Base-by-base conservation (phyloP, 2,113 vertebrate genomes). In the Capra hircus region DNA sequence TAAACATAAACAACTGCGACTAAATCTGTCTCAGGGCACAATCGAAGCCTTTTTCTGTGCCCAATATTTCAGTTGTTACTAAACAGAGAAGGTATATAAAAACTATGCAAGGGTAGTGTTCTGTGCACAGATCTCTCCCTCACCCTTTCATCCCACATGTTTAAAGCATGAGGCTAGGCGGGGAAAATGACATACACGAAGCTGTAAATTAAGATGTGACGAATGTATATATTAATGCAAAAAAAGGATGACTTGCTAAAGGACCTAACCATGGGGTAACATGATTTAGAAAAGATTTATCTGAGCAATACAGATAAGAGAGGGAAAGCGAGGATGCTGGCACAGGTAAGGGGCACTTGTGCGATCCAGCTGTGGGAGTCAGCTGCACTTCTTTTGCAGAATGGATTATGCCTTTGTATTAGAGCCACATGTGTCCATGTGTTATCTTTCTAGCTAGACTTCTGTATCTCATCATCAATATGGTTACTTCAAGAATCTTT, bases 101-200 rank as follows among this genome's bases (percentile, higher is more conserved):
- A 62, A 59, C 0, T 36, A 60, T 5, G 60, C 27, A 48, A 43
- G 23, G 17, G 14, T 5, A 48, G 2, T 40, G 3, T 50, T 36
- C 14, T 57, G 48, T 53, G 27, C 13, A 84, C 12, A 83, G 4
- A 3, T 1, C 1, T 3, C 4, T 59, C 2, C 1, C 27, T 80
- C 27, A 4, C 2, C 7, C 17, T 80, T 86, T 88, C 23, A 43
- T 45, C 10, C 15, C 15, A 16, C 19, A 12, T 15, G 9, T 33
- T 14, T 71, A 59, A 81, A 14, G 71, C 8, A 1, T 52, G 14
- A 90, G 6, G 30, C 15, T 43, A 1, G 11, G 12, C 0, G 12
- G 23, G 5, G 0, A 0, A 14, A 43, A 40, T 50, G 36, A 40
- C 10, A 23, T 50, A 55, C 0, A 52, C 1, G 10, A 94, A 81